A percentile compares a stretch with the other conserved stretches of the same genome.
phyloP scores from a whole-genome alignment of 2,113 vertebrate genomes.

The Peromyscus californicus region DNA sequence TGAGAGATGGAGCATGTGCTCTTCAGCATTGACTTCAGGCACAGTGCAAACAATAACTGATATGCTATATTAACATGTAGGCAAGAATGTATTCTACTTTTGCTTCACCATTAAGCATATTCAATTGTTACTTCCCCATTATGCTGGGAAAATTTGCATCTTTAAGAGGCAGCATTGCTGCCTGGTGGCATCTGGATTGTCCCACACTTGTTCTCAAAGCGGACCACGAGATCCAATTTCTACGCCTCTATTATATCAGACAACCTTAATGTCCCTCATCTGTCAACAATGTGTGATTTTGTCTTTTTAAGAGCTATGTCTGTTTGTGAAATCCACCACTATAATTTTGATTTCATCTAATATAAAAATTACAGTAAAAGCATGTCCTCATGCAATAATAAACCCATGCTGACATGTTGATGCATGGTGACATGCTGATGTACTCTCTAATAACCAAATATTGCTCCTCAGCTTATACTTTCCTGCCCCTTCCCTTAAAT shows the following conservation, averaged over 20 bases:
- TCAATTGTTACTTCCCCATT: background rate
- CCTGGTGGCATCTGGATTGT: background rate
- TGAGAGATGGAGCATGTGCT: background rate
- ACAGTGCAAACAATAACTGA: background rate
- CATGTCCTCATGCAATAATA: background rate
- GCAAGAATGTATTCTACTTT: background rate
- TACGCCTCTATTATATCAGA: background rate
- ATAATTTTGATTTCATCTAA: background rate
- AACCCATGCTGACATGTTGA: background rate
- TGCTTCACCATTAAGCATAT: background rate
- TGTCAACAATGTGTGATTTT: background rate
- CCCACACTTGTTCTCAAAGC: background rate
- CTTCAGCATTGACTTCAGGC: constrained; percentile 28
- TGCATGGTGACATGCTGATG: background rate
- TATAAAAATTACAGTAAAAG: background rate
- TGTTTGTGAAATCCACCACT: background rate
- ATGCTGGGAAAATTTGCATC: background rate
- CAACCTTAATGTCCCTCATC: background rate
- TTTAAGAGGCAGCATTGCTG: background rate
- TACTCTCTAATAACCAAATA: background rate
- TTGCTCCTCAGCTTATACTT: too few species aligned
- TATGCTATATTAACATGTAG: background rate
- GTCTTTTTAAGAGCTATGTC: background rate
- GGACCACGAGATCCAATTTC: background rate
- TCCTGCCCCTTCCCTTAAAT: background rate